Evolutionary conservation across 2,113 vertebrate species (phyloP), one percentile per base, ranked within the genome.

Genomic region (Xiphophorus couchianus): DNA sequence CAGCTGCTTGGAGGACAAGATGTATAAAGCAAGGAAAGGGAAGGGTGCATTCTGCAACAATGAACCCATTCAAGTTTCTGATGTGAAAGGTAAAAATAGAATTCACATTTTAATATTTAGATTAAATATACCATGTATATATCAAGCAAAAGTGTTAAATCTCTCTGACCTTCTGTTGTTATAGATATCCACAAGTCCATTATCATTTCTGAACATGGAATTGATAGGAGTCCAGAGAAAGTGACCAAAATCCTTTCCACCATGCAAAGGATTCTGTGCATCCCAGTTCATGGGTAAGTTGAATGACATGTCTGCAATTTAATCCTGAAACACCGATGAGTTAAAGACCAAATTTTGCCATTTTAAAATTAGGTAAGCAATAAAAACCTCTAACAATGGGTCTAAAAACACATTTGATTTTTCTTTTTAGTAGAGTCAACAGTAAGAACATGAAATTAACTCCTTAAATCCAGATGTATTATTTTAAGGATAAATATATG

Each of bases 1-100:
- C 79, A 99, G 97, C 86, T 99, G 96, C 89, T 10, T 97, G 75
- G 97, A 98, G 83, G 97, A 99, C 80, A 99, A 99, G 83, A 97
- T 99, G 97, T 99, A 98, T 66, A 97, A 96, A 35, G 97, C 94
- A n/a, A 92, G 94, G 66, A 96, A 80, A 84, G 97, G 96, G 15
- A 94, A 95, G 78, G 97, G 97, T 25, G 96, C 98, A 5, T 97
- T 96, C 89, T 99, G 97, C 70, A 95, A 99, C 0, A 94, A 97
- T 8, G 93, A 96, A 3, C 94, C 70, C 5, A 93, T 99, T 10
- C 89, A 95, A 62, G 97, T 98, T 22, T 99, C 98, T 0, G 91
- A 92, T n/a, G 96, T 98, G 37, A 83, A 93, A 94, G 97, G 97
- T 97, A 66, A 5, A 31, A 6, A 15, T n/a, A 30, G 8, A 31